Percentiles rank a stretch among this genome's conserved stretches.
phyloP scores from a whole-genome alignment of 2,113 vertebrate species.

The Channa maculata region DNA sequence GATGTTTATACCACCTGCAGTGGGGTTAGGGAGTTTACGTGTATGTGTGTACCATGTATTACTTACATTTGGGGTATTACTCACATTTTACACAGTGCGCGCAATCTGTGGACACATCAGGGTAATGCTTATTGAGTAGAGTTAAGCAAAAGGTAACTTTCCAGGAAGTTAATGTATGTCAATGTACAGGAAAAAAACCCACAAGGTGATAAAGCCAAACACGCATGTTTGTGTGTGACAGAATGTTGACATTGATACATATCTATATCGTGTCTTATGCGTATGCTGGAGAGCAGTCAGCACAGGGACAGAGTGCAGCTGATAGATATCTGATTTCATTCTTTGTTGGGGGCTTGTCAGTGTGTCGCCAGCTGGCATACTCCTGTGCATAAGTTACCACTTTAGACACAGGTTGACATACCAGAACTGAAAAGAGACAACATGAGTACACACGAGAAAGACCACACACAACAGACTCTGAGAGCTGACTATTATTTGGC shows the following conservation, averaged over 20 bases:
- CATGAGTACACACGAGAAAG: constrained; percentile 15
- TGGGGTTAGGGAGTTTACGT: constrained; percentile 41
- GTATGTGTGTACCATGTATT: neutral
- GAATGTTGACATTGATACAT: constrained; percentile 46
- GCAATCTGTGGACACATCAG: too few relatives aligned
- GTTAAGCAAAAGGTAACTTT: too few relatives aligned
- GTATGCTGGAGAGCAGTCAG: constrained; percentile 36
- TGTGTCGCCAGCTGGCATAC: constrained; percentile 37
- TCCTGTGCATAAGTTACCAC: constrained; percentile 36
- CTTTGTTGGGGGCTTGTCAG: constrained; percentile 17
- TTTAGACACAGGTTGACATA: constrained; percentile 45
- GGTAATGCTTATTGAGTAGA: too few relatives aligned
- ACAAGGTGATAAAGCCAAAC: too few relatives aligned
- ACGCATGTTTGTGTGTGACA: constrained; percentile 9
- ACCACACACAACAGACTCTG: constrained; percentile 35
- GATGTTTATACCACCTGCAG: constrained; percentile 58
- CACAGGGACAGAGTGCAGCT: constrained; percentile 27
- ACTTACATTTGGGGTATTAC: too few relatives aligned
- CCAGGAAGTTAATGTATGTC: too few relatives aligned
- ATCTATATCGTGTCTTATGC: constrained; percentile 40
- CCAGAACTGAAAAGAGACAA: constrained; percentile 46
- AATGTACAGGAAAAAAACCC: too few relatives aligned
- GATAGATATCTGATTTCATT: constrained; percentile 57
- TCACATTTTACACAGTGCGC: too few relatives aligned
- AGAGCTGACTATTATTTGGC: neutral